Evolutionary conservation across 2,797 vertebrate genomes (phyloP).

Genomic region (Tauraco hartlaubi): DNA sequence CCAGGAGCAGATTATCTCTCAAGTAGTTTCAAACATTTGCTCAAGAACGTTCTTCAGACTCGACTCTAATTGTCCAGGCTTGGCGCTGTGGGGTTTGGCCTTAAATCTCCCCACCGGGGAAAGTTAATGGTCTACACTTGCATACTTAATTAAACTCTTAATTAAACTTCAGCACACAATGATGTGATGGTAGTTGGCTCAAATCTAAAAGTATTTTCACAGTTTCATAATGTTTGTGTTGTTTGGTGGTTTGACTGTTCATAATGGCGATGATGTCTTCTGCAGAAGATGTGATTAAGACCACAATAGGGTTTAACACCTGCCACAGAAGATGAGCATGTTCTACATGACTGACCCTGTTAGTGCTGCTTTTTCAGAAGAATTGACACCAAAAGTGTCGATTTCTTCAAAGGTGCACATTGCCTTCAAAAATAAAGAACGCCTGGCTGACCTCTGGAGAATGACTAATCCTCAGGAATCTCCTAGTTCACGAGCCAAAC

Average conservation of each 20-base stretch:
- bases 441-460: not conserved
- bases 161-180: not conserved
- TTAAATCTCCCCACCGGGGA: accelerated
- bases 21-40: not conserved
- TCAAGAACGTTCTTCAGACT: not conserved
- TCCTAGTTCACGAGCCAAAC: not conserved
- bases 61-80: not conserved
- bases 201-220: not conserved
- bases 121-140: not conserved
- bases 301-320: not conserved
- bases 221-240: accelerated
- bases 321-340: not conserved
- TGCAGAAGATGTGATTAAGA: not conserved
- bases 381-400: not conserved
- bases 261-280: not conserved
- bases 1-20: not conserved
- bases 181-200: not conserved
- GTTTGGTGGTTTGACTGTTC: not conserved
- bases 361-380: not conserved
- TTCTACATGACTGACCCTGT: not conserved
- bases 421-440: not conserved
- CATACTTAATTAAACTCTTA: not conserved
- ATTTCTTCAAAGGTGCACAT: not conserved
- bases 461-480: not conserved
- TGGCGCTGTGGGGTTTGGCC: not conserved